These are phyloP conservation scores for Rhinogobius similis DNA, from an alignment of 2,113 vertebrate genomes.

Conservation along the genomic window DNA sequence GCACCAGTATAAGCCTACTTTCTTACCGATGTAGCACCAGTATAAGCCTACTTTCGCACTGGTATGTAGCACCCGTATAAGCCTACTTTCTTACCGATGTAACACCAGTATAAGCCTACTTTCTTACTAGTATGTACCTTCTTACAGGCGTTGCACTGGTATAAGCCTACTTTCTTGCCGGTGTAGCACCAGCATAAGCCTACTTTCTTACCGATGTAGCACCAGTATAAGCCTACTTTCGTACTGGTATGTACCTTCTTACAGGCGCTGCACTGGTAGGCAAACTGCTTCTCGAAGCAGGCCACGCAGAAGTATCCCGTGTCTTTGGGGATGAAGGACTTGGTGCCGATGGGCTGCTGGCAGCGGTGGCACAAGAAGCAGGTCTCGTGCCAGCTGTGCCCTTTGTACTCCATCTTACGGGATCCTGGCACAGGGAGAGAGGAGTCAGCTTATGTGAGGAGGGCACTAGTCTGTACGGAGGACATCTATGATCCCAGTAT, in stretches of 20 bases:
- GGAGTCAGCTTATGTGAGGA: conserved; percentile 15
- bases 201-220: neutral
- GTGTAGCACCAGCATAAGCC: too few species aligned
- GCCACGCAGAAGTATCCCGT: conserved; percentile 88
- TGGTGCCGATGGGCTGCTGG: conserved; percentile 96
- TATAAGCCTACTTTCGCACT: neutral
- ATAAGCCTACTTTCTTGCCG: neutral
- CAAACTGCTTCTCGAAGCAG: conserved; percentile 97
- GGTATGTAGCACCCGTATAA: neutral
- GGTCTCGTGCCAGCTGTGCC: conserved; percentile 98
- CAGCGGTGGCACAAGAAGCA: conserved; percentile 94
- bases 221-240: neutral
- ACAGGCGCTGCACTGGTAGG: conserved; percentile 89
- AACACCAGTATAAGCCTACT: neutral
- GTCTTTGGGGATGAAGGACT: conserved; percentile 98
- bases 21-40: neutral
- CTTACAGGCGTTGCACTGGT: neutral
- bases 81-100: neutral
- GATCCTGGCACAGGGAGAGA: conserved; percentile 81
- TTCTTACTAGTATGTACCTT: neutral
- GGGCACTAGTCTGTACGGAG: conserved; percentile 13
- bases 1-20: neutral
- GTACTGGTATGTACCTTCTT: conserved; percentile 84
- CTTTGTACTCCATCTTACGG: conserved; percentile 98
- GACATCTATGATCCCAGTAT: neutral